Percentiles rank a stretch among this genome's conserved stretches.
phyloP scores from a whole-genome alignment of 2,113 vertebrate species.

The Bucco capensis region DNA sequence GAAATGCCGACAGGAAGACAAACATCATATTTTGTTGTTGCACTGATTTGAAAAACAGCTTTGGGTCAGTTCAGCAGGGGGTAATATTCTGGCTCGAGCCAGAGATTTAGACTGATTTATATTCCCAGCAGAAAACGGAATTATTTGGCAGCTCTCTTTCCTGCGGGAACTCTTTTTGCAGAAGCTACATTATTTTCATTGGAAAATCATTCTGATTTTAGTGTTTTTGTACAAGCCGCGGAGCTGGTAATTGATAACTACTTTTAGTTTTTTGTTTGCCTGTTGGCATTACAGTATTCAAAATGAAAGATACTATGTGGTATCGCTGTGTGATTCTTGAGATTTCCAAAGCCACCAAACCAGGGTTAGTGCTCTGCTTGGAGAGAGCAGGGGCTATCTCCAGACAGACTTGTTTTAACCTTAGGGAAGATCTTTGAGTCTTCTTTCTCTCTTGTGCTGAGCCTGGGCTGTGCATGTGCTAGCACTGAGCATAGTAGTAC shows the following conservation, averaged over 20 bases:
- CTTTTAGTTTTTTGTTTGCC: background rate
- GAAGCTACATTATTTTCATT: background rate
- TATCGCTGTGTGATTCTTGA: background rate
- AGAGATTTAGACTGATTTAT: conserved; percentile 1
- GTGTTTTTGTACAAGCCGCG: background rate
- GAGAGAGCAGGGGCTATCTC: background rate
- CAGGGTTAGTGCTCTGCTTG: background rate
- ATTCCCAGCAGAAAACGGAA: conserved; percentile 6
- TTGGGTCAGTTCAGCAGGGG: background rate
- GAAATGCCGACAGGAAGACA: background rate
- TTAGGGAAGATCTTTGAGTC: background rate
- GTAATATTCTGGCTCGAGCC: background rate
- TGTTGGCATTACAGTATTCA: background rate
- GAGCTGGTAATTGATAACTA: background rate
- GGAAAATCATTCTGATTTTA: background rate
- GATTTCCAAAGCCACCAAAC: background rate
- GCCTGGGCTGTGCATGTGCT: background rate
- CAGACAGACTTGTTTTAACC: background rate
- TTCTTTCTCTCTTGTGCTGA: background rate
- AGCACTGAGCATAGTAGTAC: background rate
- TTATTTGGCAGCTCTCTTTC: conserved; percentile 20
- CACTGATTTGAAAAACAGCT: conserved; percentile 14
- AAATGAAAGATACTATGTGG: background rate
- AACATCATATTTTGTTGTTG: conserved; percentile 6
- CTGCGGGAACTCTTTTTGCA: background rate